A percentile compares a stretch with the other conserved stretches of the same genome.
These are phyloP conservation scores for Amazona vittata DNA, from an alignment of 2,113 vertebrate genomes.

Conservation along the genomic window DNA sequence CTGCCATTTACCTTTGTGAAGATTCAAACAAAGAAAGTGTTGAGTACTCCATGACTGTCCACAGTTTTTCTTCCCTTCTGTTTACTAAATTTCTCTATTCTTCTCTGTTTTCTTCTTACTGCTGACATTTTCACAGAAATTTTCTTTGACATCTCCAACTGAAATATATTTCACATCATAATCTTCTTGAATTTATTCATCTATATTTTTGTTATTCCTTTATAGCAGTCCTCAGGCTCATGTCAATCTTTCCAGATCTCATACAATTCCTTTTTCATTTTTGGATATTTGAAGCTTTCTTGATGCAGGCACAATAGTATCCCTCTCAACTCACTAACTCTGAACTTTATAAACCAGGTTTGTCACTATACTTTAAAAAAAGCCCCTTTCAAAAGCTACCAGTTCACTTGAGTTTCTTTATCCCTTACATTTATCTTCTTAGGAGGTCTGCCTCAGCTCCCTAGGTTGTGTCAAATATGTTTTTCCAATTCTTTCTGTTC, in stretches of 20 bases:
- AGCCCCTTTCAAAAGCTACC: neutral
- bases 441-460: neutral
- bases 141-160: neutral
- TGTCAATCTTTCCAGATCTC: neutral
- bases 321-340: neutral
- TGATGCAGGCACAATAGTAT: neutral
- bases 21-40: neutral
- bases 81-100: neutral
- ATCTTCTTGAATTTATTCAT: neutral
- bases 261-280: neutral
- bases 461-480: neutral
- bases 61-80: neutral
- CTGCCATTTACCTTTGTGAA: neutral
- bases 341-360: neutral
- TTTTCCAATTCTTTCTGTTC: neutral
- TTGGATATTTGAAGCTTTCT: neutral
- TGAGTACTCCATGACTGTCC: neutral
- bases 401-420: neutral
- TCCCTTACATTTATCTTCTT: neutral
- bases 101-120: neutral
- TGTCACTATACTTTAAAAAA: neutral
- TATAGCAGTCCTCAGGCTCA: neutral
- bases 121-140: neutral
- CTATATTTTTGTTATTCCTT: neutral
- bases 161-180: neutral